phyloP scores from a whole-genome alignment of 2,888 invertebrate genomes.

The Conistra vaccinii region DNA sequence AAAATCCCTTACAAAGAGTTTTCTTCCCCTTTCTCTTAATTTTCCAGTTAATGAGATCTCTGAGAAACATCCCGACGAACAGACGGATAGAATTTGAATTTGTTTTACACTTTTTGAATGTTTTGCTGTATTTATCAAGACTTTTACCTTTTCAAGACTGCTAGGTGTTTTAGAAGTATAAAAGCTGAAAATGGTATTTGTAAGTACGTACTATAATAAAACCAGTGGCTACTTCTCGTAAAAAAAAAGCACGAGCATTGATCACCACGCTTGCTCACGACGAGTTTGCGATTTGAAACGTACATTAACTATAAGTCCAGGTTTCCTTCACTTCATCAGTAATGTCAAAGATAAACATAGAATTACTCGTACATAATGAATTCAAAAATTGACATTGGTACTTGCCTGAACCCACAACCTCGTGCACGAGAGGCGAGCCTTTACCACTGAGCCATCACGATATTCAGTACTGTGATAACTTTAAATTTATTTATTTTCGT shows the following conservation, averaged over 20 bases:
- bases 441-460: not conserved
- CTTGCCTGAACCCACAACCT: not conserved
- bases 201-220: not conserved
- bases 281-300: not conserved
- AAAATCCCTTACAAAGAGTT: slow-evolving; percentile 35
- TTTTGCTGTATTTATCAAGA: not conserved
- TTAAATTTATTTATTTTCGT: not conserved
- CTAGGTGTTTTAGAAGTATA: not conserved
- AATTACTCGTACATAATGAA: not conserved
- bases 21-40: slow-evolving; percentile 44
- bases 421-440: not conserved
- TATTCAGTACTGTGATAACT: not conserved
- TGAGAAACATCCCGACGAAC: slow-evolving; percentile 1
- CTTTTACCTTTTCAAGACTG: not conserved
- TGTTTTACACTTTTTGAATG: slow-evolving; percentile 13
- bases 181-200: not conserved
- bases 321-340: not conserved
- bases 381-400: too few relatives aligned
- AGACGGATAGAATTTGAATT: slow-evolving; percentile 23
- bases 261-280: not conserved
- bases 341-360: not conserved
- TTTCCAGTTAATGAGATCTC: slow-evolving; percentile 51
- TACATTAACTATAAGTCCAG: not conserved
- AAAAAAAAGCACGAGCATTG: too few relatives aligned
- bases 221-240: too few relatives aligned